Percentiles rank a stretch among this genome's conserved stretches.
These are phyloP conservation scores for Oplegnathus fasciatus DNA, from an alignment of 2,113 vertebrate species.

Conservation along the genomic window DNA sequence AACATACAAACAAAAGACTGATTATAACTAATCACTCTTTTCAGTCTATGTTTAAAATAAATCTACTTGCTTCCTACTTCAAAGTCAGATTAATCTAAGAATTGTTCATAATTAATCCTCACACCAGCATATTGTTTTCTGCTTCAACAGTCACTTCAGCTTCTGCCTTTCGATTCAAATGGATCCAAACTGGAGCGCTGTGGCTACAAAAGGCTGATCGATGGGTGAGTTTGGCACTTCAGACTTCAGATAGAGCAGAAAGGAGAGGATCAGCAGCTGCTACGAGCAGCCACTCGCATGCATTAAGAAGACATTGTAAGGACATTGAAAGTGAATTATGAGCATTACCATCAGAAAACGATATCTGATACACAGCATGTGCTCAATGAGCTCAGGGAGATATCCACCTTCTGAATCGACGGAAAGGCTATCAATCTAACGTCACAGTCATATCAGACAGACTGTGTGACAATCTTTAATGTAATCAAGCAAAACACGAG, in stretches of 20 bases:
- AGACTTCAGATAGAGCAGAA: background rate
- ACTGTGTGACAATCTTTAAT: background rate
- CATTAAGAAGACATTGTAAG: background rate
- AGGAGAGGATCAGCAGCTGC: constrained; percentile 1
- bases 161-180: background rate
- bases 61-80: background rate
- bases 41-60: too few species aligned
- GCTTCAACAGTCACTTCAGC: constrained; percentile 1
- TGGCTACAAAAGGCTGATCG: background rate
- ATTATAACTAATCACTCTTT: too few species aligned
- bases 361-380: background rate
- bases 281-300: background rate
- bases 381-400: constrained; percentile 6
- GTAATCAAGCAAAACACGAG: background rate
- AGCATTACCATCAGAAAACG: constrained; percentile 5
- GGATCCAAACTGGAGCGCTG: background rate
- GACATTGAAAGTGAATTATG: background rate
- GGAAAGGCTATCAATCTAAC: background rate
- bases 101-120: background rate
- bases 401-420: background rate
- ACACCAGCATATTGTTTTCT: background rate
- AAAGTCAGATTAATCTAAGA: background rate
- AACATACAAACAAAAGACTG: too few species aligned
- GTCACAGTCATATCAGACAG: background rate
- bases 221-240: constrained; percentile 8